Evolutionary conservation across 1,140 invertebrate species (phyloP), one percentile per base, ranked within the genome.

Genomic region (Notospermus geniculatus): DNA sequence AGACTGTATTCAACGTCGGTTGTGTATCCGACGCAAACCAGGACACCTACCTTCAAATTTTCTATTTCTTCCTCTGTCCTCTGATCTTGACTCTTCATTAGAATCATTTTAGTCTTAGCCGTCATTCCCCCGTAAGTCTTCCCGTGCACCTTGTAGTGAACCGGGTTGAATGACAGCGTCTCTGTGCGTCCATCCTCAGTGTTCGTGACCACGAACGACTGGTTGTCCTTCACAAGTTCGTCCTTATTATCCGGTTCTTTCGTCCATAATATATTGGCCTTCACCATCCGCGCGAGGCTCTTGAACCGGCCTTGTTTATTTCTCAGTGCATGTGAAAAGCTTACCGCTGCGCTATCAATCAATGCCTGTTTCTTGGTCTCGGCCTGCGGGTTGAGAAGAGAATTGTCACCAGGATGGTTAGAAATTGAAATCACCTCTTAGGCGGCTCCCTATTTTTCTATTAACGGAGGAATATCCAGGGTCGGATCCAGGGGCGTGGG

Each of bases 51-150:
- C 39, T 57, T 60, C 22, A 69, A 54, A 13, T 46, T 46, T 28
- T 25, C 4, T 1, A 65, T 60, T 53, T 69, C 68, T n/a, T 50
- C 62, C 13, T 59, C 54, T 9, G 59, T 57, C 41, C 68, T 39
- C 4, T 63, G 19, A 13, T 39, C 30, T 13, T 55, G 57, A n/a
- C 13, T 41, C 54, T 60, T 66, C 56, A 56, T 45, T 7, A 64
- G 45, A 13, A 60, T 62, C 5, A 41, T 54, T 27, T 60, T 53
- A 2, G 68, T 62, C 15, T 50, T 43, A 13, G 45, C 41, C 0
- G 68, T 58, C 22, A 69, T 25, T 28, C 65, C 62, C 1, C 65
- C 62, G 43, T 67, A 66, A 4, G 59, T 58, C 9, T 52, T 64
- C 25, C 61, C 58, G 1, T 59, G 60, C 2, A 53, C 30, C 41